Evolutionary conservation across 2,113 vertebrate species (phyloP), one percentile per base, ranked within the genome.

Genomic region (Mixornis gularis): DNA sequence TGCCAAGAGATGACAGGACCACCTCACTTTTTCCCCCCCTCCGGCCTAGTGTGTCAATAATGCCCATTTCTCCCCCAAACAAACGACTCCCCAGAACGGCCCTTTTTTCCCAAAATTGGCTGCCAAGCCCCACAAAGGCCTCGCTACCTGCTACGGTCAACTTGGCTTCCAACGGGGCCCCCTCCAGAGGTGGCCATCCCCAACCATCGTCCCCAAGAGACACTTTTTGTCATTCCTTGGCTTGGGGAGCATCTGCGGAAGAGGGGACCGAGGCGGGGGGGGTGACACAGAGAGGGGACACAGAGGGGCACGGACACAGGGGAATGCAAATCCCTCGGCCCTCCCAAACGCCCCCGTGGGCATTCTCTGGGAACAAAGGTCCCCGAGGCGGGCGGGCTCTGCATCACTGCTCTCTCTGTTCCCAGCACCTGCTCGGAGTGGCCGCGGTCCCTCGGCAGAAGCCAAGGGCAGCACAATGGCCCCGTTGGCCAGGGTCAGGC

Each of bases 1-100:
- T 97, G 98, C 98, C 98, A 98, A 98, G 97, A 98, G 97, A 98
- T 98, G 98, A 98, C 98, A 98, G 97, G 97, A 96, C 97, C 97
- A 97, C 98, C 59, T 78, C 83, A 89, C 95, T 95, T 92, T 60
- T 60, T 66, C 22, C 68, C 25, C 70, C 93, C 85, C 69, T 68
- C 46, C 11, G 32, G 95, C 91, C 84, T 30, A 52, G 80, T 15
- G 53, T 88, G 79, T 91, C 93, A 79, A 93, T 88, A 93, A 96
- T 94, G 93, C 92, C 93, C 87, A 91, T 96, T 97, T 95, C 95
- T 94, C 93, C 96, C 91, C 91, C 91, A 55, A 95, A 97, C 95
- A 97, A 96, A 96, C 21, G 95, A 43, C 95, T 89, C 8, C 7
- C 83, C 78, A 68, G 95, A 85, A 94, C 22, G 90, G 90, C 63